Percentiles rank a stretch among this genome's conserved stretches.
Conservation (phyloP, 2,797 vertebrate species). For the Todus mexicanus region DNA sequence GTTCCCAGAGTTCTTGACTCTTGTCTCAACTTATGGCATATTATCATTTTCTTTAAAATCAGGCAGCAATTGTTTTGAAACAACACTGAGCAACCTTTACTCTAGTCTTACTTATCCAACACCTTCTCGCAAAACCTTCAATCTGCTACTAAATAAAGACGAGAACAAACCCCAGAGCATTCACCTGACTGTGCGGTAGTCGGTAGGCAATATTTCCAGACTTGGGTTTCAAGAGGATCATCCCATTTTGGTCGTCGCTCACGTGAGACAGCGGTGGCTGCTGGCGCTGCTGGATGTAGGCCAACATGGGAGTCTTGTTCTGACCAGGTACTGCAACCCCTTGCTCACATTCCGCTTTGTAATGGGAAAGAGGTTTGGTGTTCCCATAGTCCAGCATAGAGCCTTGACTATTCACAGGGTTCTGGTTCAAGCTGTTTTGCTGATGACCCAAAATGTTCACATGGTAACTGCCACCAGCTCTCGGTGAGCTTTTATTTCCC, state of each 20-base stretch:
- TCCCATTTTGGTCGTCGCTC: conserved; percentile 77
- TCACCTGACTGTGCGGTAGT: conserved; percentile 86
- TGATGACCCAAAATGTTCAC: conserved; percentile 84
- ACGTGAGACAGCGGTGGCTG: conserved; percentile 68
- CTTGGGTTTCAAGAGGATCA: conserved; percentile 87
- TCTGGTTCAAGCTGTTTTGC: conserved; percentile 77
- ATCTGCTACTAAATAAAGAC: background rate
- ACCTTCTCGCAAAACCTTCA: background rate
- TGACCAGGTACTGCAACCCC: conserved; percentile 73
- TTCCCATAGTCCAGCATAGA: conserved; percentile 88
- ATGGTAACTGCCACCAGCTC: conserved; percentile 83
- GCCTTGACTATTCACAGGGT: conserved; percentile 71
- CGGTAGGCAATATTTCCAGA: conserved; percentile 81
- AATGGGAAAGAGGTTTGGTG: conserved; percentile 95
- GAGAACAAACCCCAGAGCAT: background rate
- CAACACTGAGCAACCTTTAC: background rate
- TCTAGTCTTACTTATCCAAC: background rate
- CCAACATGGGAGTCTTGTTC: conserved; percentile 83
- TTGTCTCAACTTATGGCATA: background rate
- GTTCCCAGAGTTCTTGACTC: background rate
- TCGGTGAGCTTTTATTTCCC: conserved; percentile 87
- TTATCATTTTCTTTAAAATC: background rate
- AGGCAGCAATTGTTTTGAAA: background rate
- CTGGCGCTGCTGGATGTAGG: conserved; percentile 78
- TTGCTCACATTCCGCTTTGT: conserved; percentile 83